Evolutionary conservation across 2,113 vertebrate genomes (phyloP), one percentile per base, ranked within the genome.

Genomic region (Ariopsis seemanni): DNA sequence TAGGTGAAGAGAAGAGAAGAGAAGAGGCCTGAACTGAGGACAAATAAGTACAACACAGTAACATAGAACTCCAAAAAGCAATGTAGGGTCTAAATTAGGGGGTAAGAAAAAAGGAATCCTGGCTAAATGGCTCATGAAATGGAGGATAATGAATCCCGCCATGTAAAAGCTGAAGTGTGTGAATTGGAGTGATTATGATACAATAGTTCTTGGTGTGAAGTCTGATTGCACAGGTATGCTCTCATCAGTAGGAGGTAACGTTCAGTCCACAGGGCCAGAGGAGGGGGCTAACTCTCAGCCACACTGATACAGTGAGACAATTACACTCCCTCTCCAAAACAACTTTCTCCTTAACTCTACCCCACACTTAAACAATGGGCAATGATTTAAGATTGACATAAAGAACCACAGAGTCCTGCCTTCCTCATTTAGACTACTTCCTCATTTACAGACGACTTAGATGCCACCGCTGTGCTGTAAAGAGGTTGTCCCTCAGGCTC

Each of bases 131-230:
- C 77, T 85, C n/a, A 69, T 77, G 83, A 86, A 87, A 89, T 82
- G 58, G 80, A 86, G 62, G 86, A 87, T 90, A 90, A 92, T 88
- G 90, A 85, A 86, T 65, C 72, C 83, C 57, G 78, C 62, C 30
- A 89, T 53, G 83, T 85, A 82, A 85, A 88, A 77, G 85, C 88
- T 84, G 85, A 83, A 74, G 90, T 88, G 90, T 88, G 89, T 93
- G 93, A 95, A 94, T 94, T 91, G 87, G 88, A 89, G 92, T 94
- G 94, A 95, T 95, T 95, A 95, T 92, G 90, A 92, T 89, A 94
- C 93, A 94, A 94, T 94, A 90, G 89, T 62, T 92, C 88, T 91
- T 92, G 82, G 91, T 92, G 93, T 91, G 93, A 88, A 9, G 90
- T 90, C 88, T 95, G 95, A 96, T 96, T 95, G 92, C 94, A 88